A percentile compares a stretch with the other conserved stretches of the same genome.
Evolutionary conservation across 2,888 invertebrate genomes (phyloP).

Genomic region (Lasioglossum oenotherae): DNA sequence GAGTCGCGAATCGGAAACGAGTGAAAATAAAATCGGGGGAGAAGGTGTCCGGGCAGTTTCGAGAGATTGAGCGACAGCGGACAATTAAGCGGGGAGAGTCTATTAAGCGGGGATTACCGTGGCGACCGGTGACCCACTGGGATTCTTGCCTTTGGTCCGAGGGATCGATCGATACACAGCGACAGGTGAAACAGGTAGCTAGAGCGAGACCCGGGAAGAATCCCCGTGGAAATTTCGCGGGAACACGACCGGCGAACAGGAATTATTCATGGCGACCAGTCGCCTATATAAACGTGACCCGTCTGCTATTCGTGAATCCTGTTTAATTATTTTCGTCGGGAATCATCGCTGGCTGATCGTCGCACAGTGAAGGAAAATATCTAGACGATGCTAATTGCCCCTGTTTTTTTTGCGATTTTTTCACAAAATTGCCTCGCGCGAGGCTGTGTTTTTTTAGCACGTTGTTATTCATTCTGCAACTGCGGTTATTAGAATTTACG

Average conservation of each 20-base stretch:
- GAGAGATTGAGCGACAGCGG: background rate
- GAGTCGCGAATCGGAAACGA: background rate
- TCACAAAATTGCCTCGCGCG: background rate
- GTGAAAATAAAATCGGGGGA: background rate
- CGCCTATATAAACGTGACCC: slow-evolving; percentile 28
- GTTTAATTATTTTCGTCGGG: slow-evolving; percentile 46
- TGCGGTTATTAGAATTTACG: background rate
- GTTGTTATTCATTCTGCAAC: background rate
- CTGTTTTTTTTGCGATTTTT: background rate
- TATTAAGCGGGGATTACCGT: background rate
- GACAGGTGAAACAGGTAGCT: background rate
- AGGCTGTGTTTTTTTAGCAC: background rate
- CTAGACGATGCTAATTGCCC: background rate
- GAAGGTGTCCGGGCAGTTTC: background rate
- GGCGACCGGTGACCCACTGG: background rate
- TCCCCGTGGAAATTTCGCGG: background rate
- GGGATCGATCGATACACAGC: background rate
- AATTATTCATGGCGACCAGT: slow-evolving; percentile 52
- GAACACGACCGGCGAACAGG: background rate
- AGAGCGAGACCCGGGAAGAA: background rate
- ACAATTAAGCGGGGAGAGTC: background rate
- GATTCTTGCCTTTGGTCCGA: background rate
- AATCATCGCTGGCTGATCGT: slow-evolving; percentile 37
- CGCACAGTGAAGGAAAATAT: background rate
- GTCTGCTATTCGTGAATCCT: slow-evolving; percentile 39